Evolutionary conservation across 2,888 invertebrate genomes (phyloP).

Genomic region (Clusia tigrina): DNA sequence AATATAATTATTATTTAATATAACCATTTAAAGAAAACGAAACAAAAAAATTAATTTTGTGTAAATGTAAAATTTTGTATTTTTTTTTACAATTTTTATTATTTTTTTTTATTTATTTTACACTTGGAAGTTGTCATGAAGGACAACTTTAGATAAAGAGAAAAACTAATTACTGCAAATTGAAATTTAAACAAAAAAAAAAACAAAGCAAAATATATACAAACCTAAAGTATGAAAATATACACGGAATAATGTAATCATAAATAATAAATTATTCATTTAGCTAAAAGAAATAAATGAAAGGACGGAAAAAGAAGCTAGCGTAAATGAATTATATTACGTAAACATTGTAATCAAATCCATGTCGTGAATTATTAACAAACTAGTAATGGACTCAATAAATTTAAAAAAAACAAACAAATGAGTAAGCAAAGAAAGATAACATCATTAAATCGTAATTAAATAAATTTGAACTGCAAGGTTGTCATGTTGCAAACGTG

Average conservation of each 20-base stretch:
- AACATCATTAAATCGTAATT: neutral
- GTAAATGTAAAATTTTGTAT: conserved; percentile 26
- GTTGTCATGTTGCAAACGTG: conserved; percentile 11
- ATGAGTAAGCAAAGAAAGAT: conserved; percentile 22
- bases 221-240: conserved; percentile 1
- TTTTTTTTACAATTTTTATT: neutral
- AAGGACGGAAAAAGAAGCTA: neutral
- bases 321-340: neutral
- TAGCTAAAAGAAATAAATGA: neutral
- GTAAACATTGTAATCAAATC: neutral
- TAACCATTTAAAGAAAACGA: conserved; percentile 29
- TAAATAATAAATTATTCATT: neutral
- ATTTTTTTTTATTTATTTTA: neutral
- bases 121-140: neutral
- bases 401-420: conserved; percentile 24
- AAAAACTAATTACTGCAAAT: conserved; percentile 1
- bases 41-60: conserved; percentile 30
- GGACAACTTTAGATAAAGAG: too few species aligned
- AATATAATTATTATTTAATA: conserved; percentile 34
- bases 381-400: conserved; percentile 19
- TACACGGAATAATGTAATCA: neutral
- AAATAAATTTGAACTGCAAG: conserved; percentile 10
- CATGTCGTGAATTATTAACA: neutral
- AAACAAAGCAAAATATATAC: conserved; percentile 3
- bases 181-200: conserved; percentile 2